Evolutionary conservation across 2,888 invertebrate species (phyloP).

Genomic region (Dicyrtomina minuta): DNA sequence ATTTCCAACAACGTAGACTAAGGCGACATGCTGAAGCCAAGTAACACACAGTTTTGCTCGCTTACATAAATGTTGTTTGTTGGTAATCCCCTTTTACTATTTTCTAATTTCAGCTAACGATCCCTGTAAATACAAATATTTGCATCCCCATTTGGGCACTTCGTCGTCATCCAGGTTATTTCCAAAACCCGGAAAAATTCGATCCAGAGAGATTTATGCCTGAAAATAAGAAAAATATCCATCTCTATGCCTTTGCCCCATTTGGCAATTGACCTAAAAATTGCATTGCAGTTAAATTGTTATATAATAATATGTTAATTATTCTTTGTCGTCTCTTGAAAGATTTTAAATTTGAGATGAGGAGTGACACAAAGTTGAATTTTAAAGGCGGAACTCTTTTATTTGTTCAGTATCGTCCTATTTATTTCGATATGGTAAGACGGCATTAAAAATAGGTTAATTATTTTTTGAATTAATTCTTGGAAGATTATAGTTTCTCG

Average conservation of each 20-base stretch:
- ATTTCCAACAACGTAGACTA: too few relatives aligned
- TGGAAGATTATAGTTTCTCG: too few relatives aligned
- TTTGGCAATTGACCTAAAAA: slow-evolving; percentile 43
- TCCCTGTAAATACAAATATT: slow-evolving; percentile 34
- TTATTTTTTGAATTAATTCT: too few relatives aligned
- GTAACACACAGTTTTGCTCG: too few relatives aligned
- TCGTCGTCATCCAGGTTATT: slow-evolving; percentile 42
- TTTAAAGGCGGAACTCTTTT: slow-evolving; percentile 26
- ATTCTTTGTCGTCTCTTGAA: slow-evolving; percentile 16
- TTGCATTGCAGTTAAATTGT: slow-evolving; percentile 43
- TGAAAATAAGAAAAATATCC: slow-evolving; percentile 41
- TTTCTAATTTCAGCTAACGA: too few relatives aligned
- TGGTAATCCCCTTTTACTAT: too few relatives aligned
- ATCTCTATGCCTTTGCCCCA: slow-evolving; percentile 40
- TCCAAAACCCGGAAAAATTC: slow-evolving; percentile 39
- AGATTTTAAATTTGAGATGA: slow-evolving; percentile 24
- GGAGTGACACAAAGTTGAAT: slow-evolving; percentile 23
- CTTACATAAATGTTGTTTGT: too few relatives aligned
- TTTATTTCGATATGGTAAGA: slow-evolving; percentile 21
- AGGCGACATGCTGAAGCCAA: too few relatives aligned
- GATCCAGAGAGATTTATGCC: slow-evolving; percentile 47
- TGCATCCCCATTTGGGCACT: slow-evolving; percentile 46
- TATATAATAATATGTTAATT: slow-evolving; percentile 29
- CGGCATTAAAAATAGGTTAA: background rate
- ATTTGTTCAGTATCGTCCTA: slow-evolving; percentile 27